Percentiles rank a stretch among this genome's conserved stretches.
Conservation (phyloP, 2,888 invertebrate genomes). For the Ichneumoninae sp. region DNA sequence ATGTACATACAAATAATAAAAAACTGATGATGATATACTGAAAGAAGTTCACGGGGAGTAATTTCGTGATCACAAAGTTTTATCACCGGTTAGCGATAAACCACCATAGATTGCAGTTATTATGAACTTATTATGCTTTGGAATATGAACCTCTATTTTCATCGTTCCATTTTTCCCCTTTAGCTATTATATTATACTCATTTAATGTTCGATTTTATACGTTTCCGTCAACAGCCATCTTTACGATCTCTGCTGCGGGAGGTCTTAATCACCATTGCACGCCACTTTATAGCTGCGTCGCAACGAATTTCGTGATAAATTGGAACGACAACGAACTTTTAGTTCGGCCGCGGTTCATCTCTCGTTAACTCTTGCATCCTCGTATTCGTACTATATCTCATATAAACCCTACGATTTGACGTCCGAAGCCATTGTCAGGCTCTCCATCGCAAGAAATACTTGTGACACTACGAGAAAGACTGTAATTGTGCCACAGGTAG, state of each 20-base stretch:
- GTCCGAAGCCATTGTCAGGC: background rate
- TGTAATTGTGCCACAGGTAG: background rate
- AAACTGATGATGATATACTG: background rate
- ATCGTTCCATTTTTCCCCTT: constrained; percentile 23
- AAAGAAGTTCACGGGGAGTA: background rate
- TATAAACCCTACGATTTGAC: background rate
- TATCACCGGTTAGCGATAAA: constrained; percentile 10
- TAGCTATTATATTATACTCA: constrained; percentile 4
- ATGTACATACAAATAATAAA: background rate
- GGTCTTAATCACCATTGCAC: constrained; percentile 56
- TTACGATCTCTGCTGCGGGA: constrained; percentile 52
- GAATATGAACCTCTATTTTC: background rate
- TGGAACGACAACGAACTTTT: constrained; percentile 24
- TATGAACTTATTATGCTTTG: background rate
- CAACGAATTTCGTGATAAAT: constrained; percentile 59
- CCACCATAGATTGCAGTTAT: background rate
- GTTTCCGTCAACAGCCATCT: constrained; percentile 52
- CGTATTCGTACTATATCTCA: constrained; percentile 3
- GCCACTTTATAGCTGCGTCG: constrained; percentile 41
- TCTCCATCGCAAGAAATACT: background rate
- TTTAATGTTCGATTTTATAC: constrained; percentile 62
- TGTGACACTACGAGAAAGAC: background rate
- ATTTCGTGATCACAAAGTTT: constrained; percentile 38
- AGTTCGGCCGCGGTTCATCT: background rate
- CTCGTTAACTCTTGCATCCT: constrained; percentile 58